Percentiles rank a stretch among this genome's conserved stretches.
Evolutionary conservation across 2,113 vertebrate species (phyloP).

Genomic region (Tragelaphus buxtoni): DNA sequence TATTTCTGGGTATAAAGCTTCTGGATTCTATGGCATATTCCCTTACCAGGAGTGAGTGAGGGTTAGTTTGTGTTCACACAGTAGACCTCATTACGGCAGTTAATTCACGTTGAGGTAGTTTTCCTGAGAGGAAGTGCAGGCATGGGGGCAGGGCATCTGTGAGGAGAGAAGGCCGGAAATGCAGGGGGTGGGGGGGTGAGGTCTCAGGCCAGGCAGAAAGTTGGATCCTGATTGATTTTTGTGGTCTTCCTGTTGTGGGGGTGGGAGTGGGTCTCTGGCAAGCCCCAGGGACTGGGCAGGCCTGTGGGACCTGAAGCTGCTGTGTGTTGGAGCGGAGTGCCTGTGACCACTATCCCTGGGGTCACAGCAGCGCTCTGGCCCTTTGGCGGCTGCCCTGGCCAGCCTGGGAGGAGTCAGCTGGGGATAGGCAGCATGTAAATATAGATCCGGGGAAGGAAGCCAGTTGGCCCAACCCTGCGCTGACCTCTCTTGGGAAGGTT

Average conservation of each 20-base stretch:
- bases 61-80: neutral
- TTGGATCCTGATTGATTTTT: neutral
- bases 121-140: neutral
- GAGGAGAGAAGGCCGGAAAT: neutral
- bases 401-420: conserved; percentile 45
- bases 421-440: conserved; percentile 54
- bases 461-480: neutral
- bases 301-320: neutral
- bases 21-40: neutral
- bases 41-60: neutral
- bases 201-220: neutral
- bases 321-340: no score
- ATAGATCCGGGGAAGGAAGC: conserved; percentile 55
- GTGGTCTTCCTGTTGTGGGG: neutral
- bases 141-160: neutral
- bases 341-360: neutral
- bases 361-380: neutral
- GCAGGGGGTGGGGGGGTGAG: neutral
- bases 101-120: neutral
- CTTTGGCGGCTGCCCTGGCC: neutral
- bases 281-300: neutral
- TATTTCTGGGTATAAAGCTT: neutral
- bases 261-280: neutral
- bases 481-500: conserved; percentile 8
- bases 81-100: neutral